These are phyloP conservation scores for Anguilla pacifica DNA, from an alignment of 2,797 vertebrate genomes.

Conservation along the genomic window DNA sequence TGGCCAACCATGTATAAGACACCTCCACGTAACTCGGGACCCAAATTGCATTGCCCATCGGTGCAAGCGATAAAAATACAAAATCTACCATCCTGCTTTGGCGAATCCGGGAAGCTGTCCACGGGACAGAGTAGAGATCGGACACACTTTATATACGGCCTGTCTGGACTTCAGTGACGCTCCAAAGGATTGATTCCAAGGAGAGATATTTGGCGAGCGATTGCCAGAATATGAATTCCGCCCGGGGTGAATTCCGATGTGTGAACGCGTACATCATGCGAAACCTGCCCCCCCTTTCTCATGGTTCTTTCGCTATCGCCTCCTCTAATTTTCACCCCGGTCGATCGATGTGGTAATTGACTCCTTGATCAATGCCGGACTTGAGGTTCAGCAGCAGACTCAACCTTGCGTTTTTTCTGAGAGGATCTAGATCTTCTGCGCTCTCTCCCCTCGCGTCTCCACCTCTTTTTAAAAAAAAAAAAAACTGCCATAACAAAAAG, in stretches of 20 bases:
- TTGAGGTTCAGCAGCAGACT: slow-evolving; percentile 62
- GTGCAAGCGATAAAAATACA: background rate
- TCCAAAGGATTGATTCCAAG: slow-evolving; percentile 57
- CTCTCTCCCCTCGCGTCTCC: slow-evolving; percentile 50
- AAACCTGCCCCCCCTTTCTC: slow-evolving; percentile 49
- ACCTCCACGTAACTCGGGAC: background rate
- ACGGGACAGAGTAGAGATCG: background rate
- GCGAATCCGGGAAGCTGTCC: background rate
- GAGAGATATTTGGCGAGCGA: slow-evolving; percentile 64
- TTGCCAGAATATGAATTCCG: slow-evolving; percentile 57
- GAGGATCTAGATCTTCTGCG: slow-evolving; percentile 40
- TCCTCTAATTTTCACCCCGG: slow-evolving; percentile 56
- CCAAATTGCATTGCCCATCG: background rate
- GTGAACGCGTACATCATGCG: slow-evolving; percentile 49
- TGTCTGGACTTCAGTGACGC: slow-evolving; percentile 52
- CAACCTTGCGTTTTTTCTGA: slow-evolving; percentile 20
- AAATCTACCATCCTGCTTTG: background rate
- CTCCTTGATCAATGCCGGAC: slow-evolving; percentile 61
- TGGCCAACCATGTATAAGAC: background rate
- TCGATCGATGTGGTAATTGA: slow-evolving; percentile 68
- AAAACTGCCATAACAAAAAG: slow-evolving; percentile 58
- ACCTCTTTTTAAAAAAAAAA: slow-evolving; percentile 26
- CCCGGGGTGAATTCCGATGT: slow-evolving; percentile 61
- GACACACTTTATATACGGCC: slow-evolving; percentile 43
- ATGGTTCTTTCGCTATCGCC: slow-evolving; percentile 37